Evolutionary conservation across 2,888 invertebrate species (phyloP), one percentile per base, ranked within the genome.

Genomic region (Leucoma salicis): DNA sequence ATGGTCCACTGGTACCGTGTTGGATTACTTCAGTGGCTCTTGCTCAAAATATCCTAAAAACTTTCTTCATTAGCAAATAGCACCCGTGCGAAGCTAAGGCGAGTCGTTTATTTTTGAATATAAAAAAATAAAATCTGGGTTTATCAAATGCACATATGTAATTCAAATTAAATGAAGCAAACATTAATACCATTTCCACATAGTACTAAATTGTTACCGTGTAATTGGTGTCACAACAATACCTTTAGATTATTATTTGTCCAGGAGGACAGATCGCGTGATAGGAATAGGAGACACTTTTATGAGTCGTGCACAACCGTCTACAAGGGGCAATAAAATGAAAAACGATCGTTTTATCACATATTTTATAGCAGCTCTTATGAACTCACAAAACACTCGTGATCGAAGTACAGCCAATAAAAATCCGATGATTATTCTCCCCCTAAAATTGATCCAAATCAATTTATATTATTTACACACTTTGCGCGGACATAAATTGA

Each of bases 301-400:
- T 74, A 79, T 55, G 75, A 66, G 57, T 42, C 38, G 48, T 27
- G 24, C 24, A 5, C 37, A 6, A 4, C 36, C 34, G 37, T 39
- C 21, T 21, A 44, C 49, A 39, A 41, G 44, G 43, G 36, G 49
- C 54, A 57, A 57, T 70, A 66, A 70, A 77, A 62, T 57, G 59
- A 58, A 60, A 57, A 61, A 65, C 66, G 66, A 70, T 70, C 70
- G 66, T 66, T 78, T 74, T 71, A 66, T 66, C 67, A 61, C 68
- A 62, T 64, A 72, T 73, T 78, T 74, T 74, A 78, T 65, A 49
- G 57, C 66, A 47, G 57, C 69, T 65, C 71, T 79, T 77, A 81
- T 78, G 72, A 74, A 77, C 73, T 77, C 75, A 66, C 56, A 59
- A 55, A 55, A 56, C 53, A 59, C 74, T 72, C 70, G 73, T 69